Evolutionary conservation across 1,140 invertebrate species (phyloP), one percentile per base, ranked within the genome.

Genomic region (Palaemon carinicauda): DNA sequence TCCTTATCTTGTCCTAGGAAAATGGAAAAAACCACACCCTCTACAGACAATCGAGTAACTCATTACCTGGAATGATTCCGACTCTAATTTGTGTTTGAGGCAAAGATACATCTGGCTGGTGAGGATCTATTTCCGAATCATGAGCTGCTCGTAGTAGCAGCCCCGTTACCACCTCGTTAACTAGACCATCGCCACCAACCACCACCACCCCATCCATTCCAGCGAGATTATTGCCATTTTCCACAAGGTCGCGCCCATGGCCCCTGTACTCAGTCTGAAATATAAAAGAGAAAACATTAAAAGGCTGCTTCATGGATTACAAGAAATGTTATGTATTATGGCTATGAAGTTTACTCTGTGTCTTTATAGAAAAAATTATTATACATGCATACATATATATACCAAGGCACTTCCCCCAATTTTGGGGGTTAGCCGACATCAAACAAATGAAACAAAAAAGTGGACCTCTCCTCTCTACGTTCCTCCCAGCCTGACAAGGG

Each of bases 201-300:
- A 93, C 94, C 12, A 95, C 95, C 77, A 96, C 91, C 53, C 94
- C 92, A 91, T 0, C 95, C 95, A 89, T 94, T 93, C 79, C 95
- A 94, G 83, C 95, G 93, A 92, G 94, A 97, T 24, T 96, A 0
- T 94, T 96, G 88, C 94, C 94, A 89, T 94, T 94, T 88, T 96
- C 96, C 0, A 96, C 96, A 7, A 96, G 96, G 91, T 93, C 96
- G 0, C 96, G 97, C 92, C 97, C 97, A 1, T 97, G 93, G 91
- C 97, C 97, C 1, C 97, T 91, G 51, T 97, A 91, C n/a, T 97
- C 91, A 65, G 93, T 94, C 87, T 94, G 94, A 21, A 95, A 96
- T n/a, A n/a, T n/a, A n/a, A n/a, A n/a, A n/a, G n/a, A n/a, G n/a
- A n/a, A n/a, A n/a, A n/a, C n/a, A n/a, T n/a, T n/a, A n/a, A n/a